phyloP scores from a whole-genome alignment of 2,797 vertebrate genomes.

The Gymnocypris eckloni region DNA sequence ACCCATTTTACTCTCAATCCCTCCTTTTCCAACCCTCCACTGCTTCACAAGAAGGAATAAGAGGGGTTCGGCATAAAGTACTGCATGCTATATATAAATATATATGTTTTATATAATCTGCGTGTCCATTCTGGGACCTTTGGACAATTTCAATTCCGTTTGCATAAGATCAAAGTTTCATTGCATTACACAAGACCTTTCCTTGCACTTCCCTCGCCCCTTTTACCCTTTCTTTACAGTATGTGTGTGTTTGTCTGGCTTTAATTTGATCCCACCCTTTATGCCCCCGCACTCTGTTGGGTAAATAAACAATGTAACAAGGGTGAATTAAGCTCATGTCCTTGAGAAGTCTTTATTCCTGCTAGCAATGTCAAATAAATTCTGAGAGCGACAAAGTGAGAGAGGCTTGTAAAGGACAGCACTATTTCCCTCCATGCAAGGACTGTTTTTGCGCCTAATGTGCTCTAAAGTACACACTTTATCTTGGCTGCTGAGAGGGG shows the following conservation, averaged over 20 bases:
- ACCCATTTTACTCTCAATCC: slow-evolving; percentile 38
- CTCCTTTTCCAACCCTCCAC: slow-evolving; percentile 12
- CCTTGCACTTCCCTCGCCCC: slow-evolving; percentile 21
- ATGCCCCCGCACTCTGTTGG: slow-evolving; percentile 48
- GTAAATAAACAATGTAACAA: slow-evolving; percentile 70
- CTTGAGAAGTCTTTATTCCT: slow-evolving; percentile 51
- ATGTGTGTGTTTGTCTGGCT: slow-evolving; percentile 22
- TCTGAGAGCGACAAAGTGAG: slow-evolving; percentile 33
- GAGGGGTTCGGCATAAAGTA: slow-evolving; percentile 27
- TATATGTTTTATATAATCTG: slow-evolving; percentile 44
- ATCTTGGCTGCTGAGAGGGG: slow-evolving; percentile 45
- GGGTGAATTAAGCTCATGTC: slow-evolving; percentile 53
- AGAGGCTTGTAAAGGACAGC: slow-evolving; percentile 38
- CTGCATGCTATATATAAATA: neutral
- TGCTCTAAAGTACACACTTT: slow-evolving; percentile 44
- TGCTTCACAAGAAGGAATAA: slow-evolving; percentile 32
- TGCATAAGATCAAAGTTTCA: slow-evolving; percentile 65
- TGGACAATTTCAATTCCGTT: slow-evolving; percentile 69
- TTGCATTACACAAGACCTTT: slow-evolving; percentile 61
- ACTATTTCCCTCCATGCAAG: slow-evolving; percentile 28
- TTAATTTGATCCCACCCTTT: slow-evolving; percentile 57
- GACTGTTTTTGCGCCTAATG: slow-evolving; percentile 35
- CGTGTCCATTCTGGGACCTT: slow-evolving; percentile 57
- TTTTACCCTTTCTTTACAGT: slow-evolving; percentile 37
- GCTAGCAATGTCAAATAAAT: slow-evolving; percentile 44